Percentiles rank a stretch among this genome's conserved stretches.
phyloP scores from a whole-genome alignment of 2,888 invertebrate genomes.

The Agrotis clavis region DNA sequence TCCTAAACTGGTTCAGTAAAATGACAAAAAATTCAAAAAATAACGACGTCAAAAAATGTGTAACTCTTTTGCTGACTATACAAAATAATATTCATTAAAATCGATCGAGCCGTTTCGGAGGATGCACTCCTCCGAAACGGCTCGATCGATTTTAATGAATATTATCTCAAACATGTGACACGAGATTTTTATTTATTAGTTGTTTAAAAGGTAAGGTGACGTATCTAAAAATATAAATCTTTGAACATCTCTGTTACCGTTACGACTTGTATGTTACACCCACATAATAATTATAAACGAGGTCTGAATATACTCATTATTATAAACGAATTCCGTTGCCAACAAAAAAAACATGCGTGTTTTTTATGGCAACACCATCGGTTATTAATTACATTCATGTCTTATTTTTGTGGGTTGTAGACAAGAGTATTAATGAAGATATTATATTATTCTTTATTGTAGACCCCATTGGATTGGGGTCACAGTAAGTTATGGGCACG shows the following conservation, averaged over 20 bases:
- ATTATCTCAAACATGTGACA: too few species aligned
- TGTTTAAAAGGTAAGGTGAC: not conserved
- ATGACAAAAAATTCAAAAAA: too few species aligned
- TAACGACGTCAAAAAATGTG: too few species aligned
- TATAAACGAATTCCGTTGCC: slow-evolving; percentile 43
- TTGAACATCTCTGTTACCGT: slow-evolving; percentile 30
- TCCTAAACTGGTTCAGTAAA: too few species aligned
- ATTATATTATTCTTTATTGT: slow-evolving; percentile 9
- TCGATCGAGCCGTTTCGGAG: too few species aligned
- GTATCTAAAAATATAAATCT: too few species aligned
- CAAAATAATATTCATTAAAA: too few species aligned
- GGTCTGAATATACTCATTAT: slow-evolving; percentile 42
- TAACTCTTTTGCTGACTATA: too few species aligned
- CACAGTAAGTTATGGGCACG: slow-evolving; percentile 36
- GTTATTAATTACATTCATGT: slow-evolving; percentile 44
- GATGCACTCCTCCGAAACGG: too few species aligned
- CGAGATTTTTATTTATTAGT: too few species aligned
- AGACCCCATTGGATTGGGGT: slow-evolving; percentile 44
- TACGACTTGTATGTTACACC: slow-evolving; percentile 36
- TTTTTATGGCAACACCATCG: slow-evolving; percentile 20
- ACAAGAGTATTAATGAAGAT: too few species aligned
- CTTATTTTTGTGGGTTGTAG: slow-evolving; percentile 50
- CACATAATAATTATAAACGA: slow-evolving; percentile 50
- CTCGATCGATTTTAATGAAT: too few species aligned
- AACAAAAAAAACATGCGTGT: slow-evolving; percentile 22